phyloP scores from a whole-genome alignment of 2,113 vertebrate genomes.

The Dascyllus trimaculatus region DNA sequence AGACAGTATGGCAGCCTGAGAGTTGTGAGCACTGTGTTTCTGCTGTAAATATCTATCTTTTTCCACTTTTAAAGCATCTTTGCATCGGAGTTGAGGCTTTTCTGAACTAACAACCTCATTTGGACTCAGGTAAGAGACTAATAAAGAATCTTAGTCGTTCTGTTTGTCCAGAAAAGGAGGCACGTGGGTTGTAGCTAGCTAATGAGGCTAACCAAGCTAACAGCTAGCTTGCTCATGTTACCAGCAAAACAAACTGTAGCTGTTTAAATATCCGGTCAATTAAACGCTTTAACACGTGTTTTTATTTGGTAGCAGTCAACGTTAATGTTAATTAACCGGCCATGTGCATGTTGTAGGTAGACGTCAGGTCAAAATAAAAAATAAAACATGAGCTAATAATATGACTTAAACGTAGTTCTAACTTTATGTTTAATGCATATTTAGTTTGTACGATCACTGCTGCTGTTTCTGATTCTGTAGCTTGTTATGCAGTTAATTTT shows the following conservation, averaged over 20 bases:
- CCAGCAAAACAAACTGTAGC: neutral
- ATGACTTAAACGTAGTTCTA: no score
- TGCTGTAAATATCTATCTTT: slow-evolving; percentile 14
- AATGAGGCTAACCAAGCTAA: slow-evolving; percentile 45
- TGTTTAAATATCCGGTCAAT: neutral
- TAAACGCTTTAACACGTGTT: neutral
- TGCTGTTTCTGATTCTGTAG: neutral
- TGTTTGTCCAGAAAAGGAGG: slow-evolving; percentile 2
- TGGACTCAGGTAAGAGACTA: slow-evolving; percentile 27
- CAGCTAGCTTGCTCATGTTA: neutral
- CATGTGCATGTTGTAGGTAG: rapidly evolving
- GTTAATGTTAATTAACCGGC: no score
- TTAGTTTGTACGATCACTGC: neutral
- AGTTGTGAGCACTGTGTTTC: slow-evolving; percentile 53
- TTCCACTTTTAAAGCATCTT: neutral
- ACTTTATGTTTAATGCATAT: neutral
- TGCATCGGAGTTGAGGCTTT: neutral
- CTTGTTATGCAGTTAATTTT: neutral
- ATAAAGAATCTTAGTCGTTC: rapidly evolving
- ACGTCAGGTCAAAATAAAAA: neutral
- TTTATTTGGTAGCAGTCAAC: neutral
- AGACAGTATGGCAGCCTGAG: slow-evolving; percentile 58
- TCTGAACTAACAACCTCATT: neutral
- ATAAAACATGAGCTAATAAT: neutral
- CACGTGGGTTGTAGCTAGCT: slow-evolving; percentile 62